These are phyloP conservation scores for Homarus americanus DNA, from an alignment of 1,140 invertebrate species.

Conservation along the genomic window DNA sequence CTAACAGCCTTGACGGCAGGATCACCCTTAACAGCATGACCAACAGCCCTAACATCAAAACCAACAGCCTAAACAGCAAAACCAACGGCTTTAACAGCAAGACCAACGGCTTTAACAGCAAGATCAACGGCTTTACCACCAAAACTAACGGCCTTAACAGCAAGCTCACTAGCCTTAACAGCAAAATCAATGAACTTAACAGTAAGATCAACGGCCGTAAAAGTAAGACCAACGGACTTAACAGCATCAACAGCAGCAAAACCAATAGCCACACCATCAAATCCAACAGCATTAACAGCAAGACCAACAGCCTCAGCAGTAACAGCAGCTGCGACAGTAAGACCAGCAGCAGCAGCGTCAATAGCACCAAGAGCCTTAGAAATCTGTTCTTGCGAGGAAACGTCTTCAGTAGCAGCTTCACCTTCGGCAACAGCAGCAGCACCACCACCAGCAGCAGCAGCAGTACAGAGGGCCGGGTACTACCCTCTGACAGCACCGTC, in stretches of 20 bases:
- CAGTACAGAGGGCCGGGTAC: background rate
- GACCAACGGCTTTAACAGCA: background rate
- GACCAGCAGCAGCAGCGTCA: background rate
- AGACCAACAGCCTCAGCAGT: conserved; percentile 12
- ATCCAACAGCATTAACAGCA: background rate
- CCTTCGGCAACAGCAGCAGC: conserved; percentile 2
- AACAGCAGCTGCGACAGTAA: background rate
- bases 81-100: background rate
- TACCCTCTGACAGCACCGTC: background rate
- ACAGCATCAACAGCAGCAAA: background rate
- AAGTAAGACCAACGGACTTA: background rate
- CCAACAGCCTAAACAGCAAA: background rate
- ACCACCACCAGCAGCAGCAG: background rate
- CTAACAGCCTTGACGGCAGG: background rate
- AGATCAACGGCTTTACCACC: background rate
- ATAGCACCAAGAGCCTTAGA: background rate
- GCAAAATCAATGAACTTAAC: background rate
- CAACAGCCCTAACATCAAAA: background rate
- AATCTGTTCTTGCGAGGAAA: background rate
- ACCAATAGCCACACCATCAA: background rate
- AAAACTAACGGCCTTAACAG: background rate
- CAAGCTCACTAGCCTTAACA: background rate
- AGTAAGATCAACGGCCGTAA: background rate
- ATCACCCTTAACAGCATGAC: too few species aligned
- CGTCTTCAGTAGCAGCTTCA: conserved; percentile 8